These are phyloP conservation scores for Xylota sylvarum DNA, from an alignment of 2,888 invertebrate genomes.

Conservation along the genomic window DNA sequence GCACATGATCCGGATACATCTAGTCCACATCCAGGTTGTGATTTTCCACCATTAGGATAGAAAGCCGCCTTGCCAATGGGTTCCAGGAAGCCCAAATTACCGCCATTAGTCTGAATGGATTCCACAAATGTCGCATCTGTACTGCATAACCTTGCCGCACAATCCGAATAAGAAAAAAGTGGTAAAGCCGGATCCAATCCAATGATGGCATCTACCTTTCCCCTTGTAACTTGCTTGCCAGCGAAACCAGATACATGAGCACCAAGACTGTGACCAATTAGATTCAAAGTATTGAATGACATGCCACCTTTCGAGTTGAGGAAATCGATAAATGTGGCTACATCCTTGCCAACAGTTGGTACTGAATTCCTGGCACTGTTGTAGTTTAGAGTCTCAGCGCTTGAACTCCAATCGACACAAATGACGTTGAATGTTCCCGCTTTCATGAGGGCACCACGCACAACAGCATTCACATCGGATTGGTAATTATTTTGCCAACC, in stretches of 20 bases:
- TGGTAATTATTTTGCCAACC: slow-evolving; percentile 86
- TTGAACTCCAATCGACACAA: slow-evolving; percentile 87
- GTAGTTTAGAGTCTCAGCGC: slow-evolving; percentile 85
- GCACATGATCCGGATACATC: slow-evolving; percentile 84
- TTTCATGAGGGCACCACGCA: slow-evolving; percentile 85
- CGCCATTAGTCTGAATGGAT: slow-evolving; percentile 82
- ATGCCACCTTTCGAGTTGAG: slow-evolving; percentile 85
- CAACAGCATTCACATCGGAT: slow-evolving; percentile 79
- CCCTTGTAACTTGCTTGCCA: slow-evolving; percentile 86
- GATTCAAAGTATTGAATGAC: slow-evolving; percentile 85
- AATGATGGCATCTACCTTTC: slow-evolving; percentile 87
- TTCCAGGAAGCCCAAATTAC: slow-evolving; percentile 81
- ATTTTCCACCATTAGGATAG: slow-evolving; percentile 86
- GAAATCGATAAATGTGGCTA: slow-evolving; percentile 81
- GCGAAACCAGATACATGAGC: slow-evolving; percentile 87
- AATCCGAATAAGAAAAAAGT: slow-evolving; percentile 80
- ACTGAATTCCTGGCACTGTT: slow-evolving; percentile 85
- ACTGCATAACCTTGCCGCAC: slow-evolving; percentile 79
- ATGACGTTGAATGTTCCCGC: slow-evolving; percentile 86
- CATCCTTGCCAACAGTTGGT: slow-evolving; percentile 80
- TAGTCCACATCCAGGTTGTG: slow-evolving; percentile 86
- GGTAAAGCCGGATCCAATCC: slow-evolving; percentile 84
- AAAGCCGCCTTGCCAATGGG: slow-evolving; percentile 85
- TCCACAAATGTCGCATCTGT: slow-evolving; percentile 82
- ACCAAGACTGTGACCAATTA: slow-evolving; percentile 87